phyloP scores from a whole-genome alignment of 2,797 vertebrate genomes.

The Peromyscus melanophrys region DNA sequence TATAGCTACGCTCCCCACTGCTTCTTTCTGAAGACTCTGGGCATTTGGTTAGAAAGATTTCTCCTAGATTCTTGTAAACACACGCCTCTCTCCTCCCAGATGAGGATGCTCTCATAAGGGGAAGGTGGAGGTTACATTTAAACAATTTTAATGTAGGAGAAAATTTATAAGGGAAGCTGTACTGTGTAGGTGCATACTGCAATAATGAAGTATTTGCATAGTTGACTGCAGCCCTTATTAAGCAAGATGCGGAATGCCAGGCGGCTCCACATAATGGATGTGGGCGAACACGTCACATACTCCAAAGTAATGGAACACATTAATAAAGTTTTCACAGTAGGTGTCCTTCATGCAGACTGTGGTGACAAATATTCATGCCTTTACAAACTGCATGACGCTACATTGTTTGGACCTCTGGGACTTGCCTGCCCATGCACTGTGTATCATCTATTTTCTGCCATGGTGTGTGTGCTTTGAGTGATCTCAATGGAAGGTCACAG shows the following conservation, averaged over 20 bases:
- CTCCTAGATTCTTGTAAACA: not conserved
- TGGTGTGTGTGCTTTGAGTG: conserved; percentile 53
- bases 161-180: conserved; percentile 78
- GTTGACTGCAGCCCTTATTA: conserved; percentile 79
- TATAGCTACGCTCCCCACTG: conserved; percentile 19
- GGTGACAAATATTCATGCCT: conserved; percentile 82
- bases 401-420: conserved; percentile 79
- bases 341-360: conserved; percentile 84
- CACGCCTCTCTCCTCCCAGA: conserved; percentile 12
- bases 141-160: conserved; percentile 65
- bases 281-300: conserved; percentile 51
- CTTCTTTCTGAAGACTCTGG: conserved; percentile 70
- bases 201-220: conserved; percentile 80
- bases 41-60: not conserved
- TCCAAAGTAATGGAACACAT: conserved; percentile 72
- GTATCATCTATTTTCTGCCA: conserved; percentile 84
- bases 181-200: conserved; percentile 53
- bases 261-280: conserved; percentile 80
- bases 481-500: conserved; percentile 84
- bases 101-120: conserved; percentile 8
- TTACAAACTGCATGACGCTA: conserved; percentile 78
- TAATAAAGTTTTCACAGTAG: conserved; percentile 83
- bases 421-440: conserved; percentile 82
- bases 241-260: conserved; percentile 71
- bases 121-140: conserved; percentile 65